phyloP scores from a whole-genome alignment of 2,113 vertebrate species.

The Haplochromis burtoni region DNA sequence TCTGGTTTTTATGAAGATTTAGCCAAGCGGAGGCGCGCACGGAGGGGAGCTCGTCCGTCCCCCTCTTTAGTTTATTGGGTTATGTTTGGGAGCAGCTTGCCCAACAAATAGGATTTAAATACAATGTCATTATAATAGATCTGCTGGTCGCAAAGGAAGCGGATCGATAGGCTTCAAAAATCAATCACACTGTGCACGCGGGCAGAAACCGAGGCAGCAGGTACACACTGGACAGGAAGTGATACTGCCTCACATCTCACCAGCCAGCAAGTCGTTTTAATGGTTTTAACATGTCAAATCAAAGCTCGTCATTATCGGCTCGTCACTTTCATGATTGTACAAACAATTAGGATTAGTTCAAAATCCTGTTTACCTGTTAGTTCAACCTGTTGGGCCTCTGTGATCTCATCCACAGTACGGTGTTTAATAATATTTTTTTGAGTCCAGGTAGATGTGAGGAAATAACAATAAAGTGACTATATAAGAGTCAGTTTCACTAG shows the following conservation, averaged over 20 bases:
- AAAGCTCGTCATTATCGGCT: neutral
- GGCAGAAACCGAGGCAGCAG: neutral
- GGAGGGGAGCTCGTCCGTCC: slow-evolving; percentile 11
- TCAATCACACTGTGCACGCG: slow-evolving; percentile 31
- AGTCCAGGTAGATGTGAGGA: neutral
- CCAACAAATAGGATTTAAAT: slow-evolving; percentile 63
- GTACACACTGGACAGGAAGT: slow-evolving; percentile 1
- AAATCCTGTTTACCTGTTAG: neutral
- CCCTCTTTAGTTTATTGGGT: slow-evolving; percentile 56
- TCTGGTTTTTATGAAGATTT: slow-evolving; percentile 54
- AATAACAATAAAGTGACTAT: neutral
- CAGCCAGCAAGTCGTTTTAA: neutral
- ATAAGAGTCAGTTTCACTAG: neutral
- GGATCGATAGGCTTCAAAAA: slow-evolving; percentile 58
- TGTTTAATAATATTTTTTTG: neutral
- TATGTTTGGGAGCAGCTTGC: slow-evolving; percentile 59
- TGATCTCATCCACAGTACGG: neutral
- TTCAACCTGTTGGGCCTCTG: neutral
- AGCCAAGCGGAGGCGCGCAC: slow-evolving; percentile 3
- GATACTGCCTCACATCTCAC: neutral
- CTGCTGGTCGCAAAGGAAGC: slow-evolving; percentile 39
- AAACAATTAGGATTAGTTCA: neutral
- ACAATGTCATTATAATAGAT: slow-evolving; percentile 66
- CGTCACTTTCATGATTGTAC: neutral
- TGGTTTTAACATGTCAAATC: neutral